Conservation (phyloP, 2,888 invertebrate species). For the Synergus laeviventris region DNA sequence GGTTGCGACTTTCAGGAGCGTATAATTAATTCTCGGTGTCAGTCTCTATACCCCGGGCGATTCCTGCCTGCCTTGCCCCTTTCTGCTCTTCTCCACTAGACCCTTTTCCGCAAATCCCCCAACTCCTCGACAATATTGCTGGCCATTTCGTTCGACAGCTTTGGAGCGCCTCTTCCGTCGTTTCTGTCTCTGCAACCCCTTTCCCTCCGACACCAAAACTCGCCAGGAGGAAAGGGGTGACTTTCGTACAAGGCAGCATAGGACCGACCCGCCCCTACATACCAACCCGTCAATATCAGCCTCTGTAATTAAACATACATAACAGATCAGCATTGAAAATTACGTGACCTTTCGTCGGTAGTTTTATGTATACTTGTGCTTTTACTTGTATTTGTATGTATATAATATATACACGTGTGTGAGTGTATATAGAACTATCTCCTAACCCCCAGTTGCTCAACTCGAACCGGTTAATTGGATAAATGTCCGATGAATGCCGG, state of each 20-base stretch:
- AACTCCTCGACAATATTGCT: constrained; percentile 74
- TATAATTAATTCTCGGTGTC: constrained; percentile 76
- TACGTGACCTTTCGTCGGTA: constrained; percentile 50
- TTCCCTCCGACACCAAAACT: constrained; percentile 57
- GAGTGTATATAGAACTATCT: constrained; percentile 59
- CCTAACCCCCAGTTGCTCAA: constrained; percentile 63
- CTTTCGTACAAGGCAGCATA: constrained; percentile 68
- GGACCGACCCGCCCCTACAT: constrained; percentile 61
- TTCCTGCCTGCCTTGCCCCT: constrained; percentile 49
- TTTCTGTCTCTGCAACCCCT: constrained; percentile 60
- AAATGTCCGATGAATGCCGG: constrained; percentile 73
- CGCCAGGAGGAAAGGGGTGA: constrained; percentile 70
- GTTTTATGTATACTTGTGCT: constrained; percentile 29
- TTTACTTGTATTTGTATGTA: constrained; percentile 44
- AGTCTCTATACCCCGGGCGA: constrained; percentile 61
- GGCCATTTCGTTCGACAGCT: constrained; percentile 74
- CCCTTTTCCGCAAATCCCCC: constrained; percentile 64
- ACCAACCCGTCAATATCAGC: constrained; percentile 74
- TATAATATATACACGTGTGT: constrained; percentile 48
- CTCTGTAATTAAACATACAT: constrained; percentile 75
- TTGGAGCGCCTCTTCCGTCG: constrained; percentile 64
- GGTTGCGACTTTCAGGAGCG: constrained; percentile 70
- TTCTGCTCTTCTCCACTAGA: constrained; percentile 47
- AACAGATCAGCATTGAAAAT: constrained; percentile 74
- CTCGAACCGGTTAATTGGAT: constrained; percentile 74